Conservation (phyloP, 2,888 invertebrate species). For the Barypeithes pellucidus region DNA sequence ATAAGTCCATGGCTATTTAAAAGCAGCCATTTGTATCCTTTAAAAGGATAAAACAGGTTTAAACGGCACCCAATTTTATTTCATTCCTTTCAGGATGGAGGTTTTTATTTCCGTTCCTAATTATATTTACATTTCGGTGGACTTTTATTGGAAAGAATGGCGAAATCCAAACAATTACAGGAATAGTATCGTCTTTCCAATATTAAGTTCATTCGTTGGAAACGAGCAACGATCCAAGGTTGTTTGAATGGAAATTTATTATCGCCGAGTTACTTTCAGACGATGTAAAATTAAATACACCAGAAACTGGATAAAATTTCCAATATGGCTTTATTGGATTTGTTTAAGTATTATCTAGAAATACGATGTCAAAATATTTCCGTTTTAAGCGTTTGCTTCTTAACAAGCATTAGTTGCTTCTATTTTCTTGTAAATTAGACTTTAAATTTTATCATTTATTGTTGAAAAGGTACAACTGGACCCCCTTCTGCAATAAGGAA, state of each 20-base stretch:
- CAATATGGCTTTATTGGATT: constrained; percentile 32
- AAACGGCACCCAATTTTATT: constrained; percentile 49
- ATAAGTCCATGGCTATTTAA: constrained; percentile 47
- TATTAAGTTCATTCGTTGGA: constrained; percentile 32
- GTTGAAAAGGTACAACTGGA: no score
- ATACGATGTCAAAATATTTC: background rate
- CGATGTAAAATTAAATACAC: constrained; percentile 38
- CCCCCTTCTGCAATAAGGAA: no score
- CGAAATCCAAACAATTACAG: constrained; percentile 51
- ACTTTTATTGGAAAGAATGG: constrained; percentile 54
- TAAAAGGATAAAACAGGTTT: constrained; percentile 44
- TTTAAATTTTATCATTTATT: no score
- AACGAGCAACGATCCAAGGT: constrained; percentile 24
- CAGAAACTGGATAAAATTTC: constrained; percentile 27
- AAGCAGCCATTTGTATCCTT: constrained; percentile 44
- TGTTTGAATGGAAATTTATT: constrained; percentile 39
- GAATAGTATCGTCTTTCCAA: constrained; percentile 45
- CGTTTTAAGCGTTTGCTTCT: background rate
- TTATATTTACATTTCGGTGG: constrained; percentile 54
- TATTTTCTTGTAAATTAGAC: background rate
- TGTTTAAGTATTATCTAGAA: constrained; percentile 17
- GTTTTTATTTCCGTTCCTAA: constrained; percentile 51
- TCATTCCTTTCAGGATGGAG: constrained; percentile 23
- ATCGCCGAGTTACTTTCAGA: constrained; percentile 33
- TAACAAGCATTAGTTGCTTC: background rate